A percentile compares a stretch with the other conserved stretches of the same genome.
Conservation (phyloP, 2,888 invertebrate genomes). For the Cephonodes hylas region DNA sequence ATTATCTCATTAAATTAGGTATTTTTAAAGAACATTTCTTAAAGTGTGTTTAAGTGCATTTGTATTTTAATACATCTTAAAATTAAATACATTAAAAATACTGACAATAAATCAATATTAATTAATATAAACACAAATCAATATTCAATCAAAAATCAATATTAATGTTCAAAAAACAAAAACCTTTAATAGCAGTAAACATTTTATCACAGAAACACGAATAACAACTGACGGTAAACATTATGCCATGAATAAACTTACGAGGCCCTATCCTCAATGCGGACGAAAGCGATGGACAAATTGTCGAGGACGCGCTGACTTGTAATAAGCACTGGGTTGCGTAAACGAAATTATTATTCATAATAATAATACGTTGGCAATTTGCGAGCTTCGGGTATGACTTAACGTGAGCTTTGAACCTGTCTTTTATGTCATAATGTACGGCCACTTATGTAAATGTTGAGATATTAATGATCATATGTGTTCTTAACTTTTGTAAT, state of each 20-base stretch:
- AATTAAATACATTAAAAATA: not conserved
- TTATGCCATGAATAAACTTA: not conserved
- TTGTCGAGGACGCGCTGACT: conserved; percentile 31
- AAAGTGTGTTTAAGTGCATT: too few species aligned
- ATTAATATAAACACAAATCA: too few species aligned
- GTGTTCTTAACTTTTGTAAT: too few species aligned
- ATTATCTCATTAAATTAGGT: too few species aligned
- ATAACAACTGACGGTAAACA: not conserved
- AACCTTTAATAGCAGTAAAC: too few species aligned
- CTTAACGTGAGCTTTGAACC: not conserved
- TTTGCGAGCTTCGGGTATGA: not conserved
- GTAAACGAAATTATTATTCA: conserved; percentile 24
- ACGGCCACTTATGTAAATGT: too few species aligned
- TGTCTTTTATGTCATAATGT: not conserved
- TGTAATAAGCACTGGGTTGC: conserved; percentile 26
- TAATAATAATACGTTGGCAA: conserved; percentile 15
- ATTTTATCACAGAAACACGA: not conserved
- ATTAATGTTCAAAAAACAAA: too few species aligned
- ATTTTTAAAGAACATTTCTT: too few species aligned
- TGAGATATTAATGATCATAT: too few species aligned
- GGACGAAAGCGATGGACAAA: conserved; percentile 43
- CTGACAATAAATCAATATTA: too few species aligned
- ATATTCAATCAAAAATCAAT: too few species aligned
- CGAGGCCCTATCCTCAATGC: not conserved
- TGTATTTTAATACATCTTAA: too few species aligned